Base-by-base conservation (phyloP, 2,888 invertebrate species). In the Euproctis similis region DNA sequence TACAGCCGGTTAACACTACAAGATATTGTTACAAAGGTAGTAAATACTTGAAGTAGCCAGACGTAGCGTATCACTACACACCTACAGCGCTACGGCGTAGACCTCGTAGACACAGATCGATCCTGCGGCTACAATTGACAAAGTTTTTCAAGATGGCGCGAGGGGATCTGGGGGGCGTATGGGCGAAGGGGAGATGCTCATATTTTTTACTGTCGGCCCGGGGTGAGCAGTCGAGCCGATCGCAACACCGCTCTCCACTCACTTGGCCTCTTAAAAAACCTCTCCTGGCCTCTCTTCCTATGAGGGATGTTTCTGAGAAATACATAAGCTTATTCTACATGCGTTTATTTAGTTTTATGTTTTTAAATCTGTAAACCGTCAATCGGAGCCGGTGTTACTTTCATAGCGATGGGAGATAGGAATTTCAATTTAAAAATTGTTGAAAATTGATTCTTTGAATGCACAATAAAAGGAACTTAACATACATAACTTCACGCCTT, bases 141-240 rank as follows among this genome's bases (percentile, higher is more conserved):
- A 80, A 80, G 69, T 78, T 80, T 80, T 80, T 76, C 80, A 80
- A 80, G 80, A 80, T 80, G 80, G 80, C 80, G 78, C 60, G 54
- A 43, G 48, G 59, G 56, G 55, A 59, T 53, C 48, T 47, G 56
- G 53, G 40, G 54, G 49, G n/a, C n/a, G n/a, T n/a, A n/a, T 46
- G 51, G 54, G 41, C 32, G 41, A 24, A 54, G 66, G 67, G 6
- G 73, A 69, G 80, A 80, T 80, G 75, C 76, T 80, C 81, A 82
- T 80, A 84, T 84, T 82, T 84, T 82, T 84, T 82, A 81, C 81
- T 81, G 82, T 84, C 82, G 74, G 39, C 64, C n/a, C 71, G 73
- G 84, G 84, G 77, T 82, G 84, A 80, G 82, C 82, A 82, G 59
- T 71, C 70, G 59, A 82, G 84, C 82, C 74, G 76, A 84, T 82